These are phyloP conservation scores for Tenthredo distinguenda DNA, from an alignment of 2,888 invertebrate genomes.

Conservation along the genomic window DNA sequence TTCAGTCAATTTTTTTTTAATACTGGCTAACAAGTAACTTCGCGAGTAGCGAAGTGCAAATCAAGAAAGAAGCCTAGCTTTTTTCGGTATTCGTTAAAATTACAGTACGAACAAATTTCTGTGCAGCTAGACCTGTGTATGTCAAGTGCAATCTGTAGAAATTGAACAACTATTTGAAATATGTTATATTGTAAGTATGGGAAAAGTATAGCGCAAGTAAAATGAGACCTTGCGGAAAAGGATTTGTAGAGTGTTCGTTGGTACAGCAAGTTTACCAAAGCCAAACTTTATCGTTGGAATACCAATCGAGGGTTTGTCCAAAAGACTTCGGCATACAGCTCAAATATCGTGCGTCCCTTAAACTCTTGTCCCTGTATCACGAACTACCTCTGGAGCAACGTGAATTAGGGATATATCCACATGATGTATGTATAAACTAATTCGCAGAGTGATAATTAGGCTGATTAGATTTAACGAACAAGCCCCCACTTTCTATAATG, in stretches of 20 bases:
- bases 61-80: too few species aligned
- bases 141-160: neutral
- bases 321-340: neutral
- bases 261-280: constrained; percentile 19
- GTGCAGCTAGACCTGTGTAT: too few species aligned
- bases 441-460: constrained; percentile 28
- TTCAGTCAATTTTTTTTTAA: too few species aligned
- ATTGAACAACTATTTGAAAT: neutral
- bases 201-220: neutral
- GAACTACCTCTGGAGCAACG: neutral
- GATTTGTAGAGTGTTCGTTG: constrained; percentile 4
- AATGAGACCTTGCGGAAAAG: neutral
- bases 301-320: constrained; percentile 19
- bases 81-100: too few species aligned
- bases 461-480: constrained; percentile 1
- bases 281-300: constrained; percentile 8
- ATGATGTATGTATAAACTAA: constrained; percentile 9
- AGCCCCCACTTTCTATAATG: neutral
- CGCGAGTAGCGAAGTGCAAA: too few species aligned
- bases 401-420: neutral
- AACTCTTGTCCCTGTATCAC: neutral
- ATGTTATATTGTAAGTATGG: neutral
- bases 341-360: neutral
- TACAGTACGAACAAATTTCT: too few species aligned
- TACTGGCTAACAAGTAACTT: too few species aligned